Conservation (phyloP, 2,113 vertebrate genomes). For the Etheostoma spectabile region DNA sequence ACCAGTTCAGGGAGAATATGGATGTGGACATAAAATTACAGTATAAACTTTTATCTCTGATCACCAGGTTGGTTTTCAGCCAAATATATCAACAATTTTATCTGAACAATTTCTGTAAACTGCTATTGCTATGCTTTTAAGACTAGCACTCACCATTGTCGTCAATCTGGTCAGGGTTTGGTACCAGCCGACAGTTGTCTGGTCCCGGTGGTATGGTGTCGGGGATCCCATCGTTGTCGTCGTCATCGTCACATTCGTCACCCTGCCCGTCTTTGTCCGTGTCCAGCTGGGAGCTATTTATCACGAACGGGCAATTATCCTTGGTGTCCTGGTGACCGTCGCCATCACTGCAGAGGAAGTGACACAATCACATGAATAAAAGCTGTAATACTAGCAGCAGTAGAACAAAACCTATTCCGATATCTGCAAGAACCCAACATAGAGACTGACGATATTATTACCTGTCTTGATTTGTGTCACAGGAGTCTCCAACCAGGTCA, state of each 20-base stretch:
- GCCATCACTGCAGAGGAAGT: slow-evolving; percentile 86
- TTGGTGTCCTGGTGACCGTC: slow-evolving; percentile 98
- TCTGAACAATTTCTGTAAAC: not conserved
- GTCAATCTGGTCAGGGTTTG: slow-evolving; percentile 94
- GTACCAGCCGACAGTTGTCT: slow-evolving; percentile 97
- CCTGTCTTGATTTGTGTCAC: slow-evolving; percentile 99
- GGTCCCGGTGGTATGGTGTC: slow-evolving; percentile 92
- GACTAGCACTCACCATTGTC: slow-evolving; percentile 88
- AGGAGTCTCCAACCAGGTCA: slow-evolving; percentile 97
- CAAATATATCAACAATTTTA: not conserved
- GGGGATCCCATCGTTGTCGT: slow-evolving; percentile 95
- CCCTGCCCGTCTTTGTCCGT: slow-evolving; percentile 95
- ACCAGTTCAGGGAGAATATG: not conserved
- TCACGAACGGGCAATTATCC: slow-evolving; percentile 95
- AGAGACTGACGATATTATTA: slow-evolving; percentile 58
- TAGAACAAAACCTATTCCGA: not conserved
- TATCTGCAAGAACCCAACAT: not conserved
- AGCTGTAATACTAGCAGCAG: not conserved
- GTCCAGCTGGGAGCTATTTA: slow-evolving; percentile 97
- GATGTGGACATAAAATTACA: not conserved
- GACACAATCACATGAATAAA: slow-evolving; percentile 18
- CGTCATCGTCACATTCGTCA: slow-evolving; percentile 96
- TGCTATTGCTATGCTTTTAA: not conserved
- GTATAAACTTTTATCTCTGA: not conserved
- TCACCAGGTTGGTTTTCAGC: not conserved